phyloP scores from a whole-genome alignment of 2,888 invertebrate species.

The Muscina levida region DNA sequence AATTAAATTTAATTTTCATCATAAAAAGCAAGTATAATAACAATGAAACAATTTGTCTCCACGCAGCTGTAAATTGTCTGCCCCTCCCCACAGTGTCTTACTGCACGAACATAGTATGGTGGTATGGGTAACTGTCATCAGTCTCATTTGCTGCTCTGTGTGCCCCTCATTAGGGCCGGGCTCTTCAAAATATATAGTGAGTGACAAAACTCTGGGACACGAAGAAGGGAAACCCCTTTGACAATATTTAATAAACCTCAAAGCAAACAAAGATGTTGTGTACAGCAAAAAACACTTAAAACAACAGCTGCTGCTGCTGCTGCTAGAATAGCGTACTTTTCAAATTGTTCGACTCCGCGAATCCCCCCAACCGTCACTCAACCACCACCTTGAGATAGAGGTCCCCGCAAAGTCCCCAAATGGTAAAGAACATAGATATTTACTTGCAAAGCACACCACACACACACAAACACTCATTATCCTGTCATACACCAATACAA shows the following conservation, averaged over 20 bases:
- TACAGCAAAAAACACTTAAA: slow-evolving; percentile 64
- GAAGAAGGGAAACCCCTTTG: slow-evolving; percentile 14
- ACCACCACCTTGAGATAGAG: background rate
- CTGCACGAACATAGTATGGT: background rate
- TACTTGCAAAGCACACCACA: background rate
- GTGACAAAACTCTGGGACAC: background rate
- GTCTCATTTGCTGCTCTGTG: background rate
- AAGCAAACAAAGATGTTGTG: slow-evolving; percentile 53
- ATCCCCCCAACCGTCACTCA: background rate
- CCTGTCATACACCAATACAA: slow-evolving; percentile 16
- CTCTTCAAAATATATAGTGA: too few species aligned
- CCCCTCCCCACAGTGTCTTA: background rate
- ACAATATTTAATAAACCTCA: slow-evolving; percentile 64
- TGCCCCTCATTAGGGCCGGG: background rate
- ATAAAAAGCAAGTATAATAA: slow-evolving; percentile 28
- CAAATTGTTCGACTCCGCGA: background rate
- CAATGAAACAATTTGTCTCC: slow-evolving; percentile 42
- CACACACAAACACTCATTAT: slow-evolving; percentile 5
- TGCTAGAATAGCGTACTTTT: slow-evolving; percentile 18
- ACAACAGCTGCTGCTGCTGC: slow-evolving; percentile 63
- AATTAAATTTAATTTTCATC: slow-evolving; percentile 50
- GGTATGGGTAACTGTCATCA: background rate
- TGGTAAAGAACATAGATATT: background rate
- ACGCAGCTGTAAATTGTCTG: slow-evolving; percentile 12
- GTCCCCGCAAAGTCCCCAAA: background rate